phyloP scores from a whole-genome alignment of 2,113 vertebrate species.

The Danio rerio region GRCz12tu NC_133193.1:30580501-30581000 shows the following conservation, averaged over 20 bases:
- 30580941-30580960: slow-evolving; percentile 33
- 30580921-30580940: slow-evolving; percentile 54
- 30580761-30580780: not conserved
- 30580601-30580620: slow-evolving; percentile 8
- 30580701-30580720: slow-evolving; percentile 83
- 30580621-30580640: slow-evolving; percentile 19
- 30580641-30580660: not conserved
- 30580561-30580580: slow-evolving; percentile 62
- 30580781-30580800: too few species aligned
- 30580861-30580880: not conserved
- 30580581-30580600: slow-evolving; percentile 59
- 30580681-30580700: slow-evolving; percentile 87
- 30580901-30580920: slow-evolving; percentile 65
- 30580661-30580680: slow-evolving; percentile 34
- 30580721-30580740: slow-evolving; percentile 93
- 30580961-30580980: slow-evolving; percentile 26
- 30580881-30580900: slow-evolving; percentile 37
- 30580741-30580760: slow-evolving; percentile 81
- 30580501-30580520: slow-evolving; percentile 60
- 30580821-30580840: not conserved
- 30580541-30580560: slow-evolving; percentile 70
- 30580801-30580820: not conserved
- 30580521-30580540: slow-evolving; percentile 73
- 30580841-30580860: not conserved
- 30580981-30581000: slow-evolving; percentile 1